Percentiles rank a stretch among this genome's conserved stretches.
phyloP scores from a whole-genome alignment of 2,113 vertebrate species.

The Otolemur garnettii region DNA sequence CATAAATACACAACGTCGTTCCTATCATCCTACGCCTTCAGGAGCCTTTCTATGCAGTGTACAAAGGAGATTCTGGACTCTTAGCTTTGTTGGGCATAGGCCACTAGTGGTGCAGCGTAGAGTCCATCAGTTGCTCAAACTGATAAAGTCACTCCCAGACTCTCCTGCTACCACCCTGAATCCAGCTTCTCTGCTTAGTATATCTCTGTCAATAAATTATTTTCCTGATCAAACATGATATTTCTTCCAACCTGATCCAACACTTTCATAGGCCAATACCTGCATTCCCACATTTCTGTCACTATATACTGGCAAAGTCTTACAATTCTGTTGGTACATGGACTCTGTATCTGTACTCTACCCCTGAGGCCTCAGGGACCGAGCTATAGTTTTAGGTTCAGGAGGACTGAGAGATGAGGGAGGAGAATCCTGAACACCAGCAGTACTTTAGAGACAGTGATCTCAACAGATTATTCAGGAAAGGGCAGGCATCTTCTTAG shows the following conservation, averaged over 20 bases:
- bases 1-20: neutral
- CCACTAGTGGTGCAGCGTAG: neutral
- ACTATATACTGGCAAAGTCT: neutral
- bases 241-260: neutral
- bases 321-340: neutral
- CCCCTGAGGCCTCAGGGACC: neutral
- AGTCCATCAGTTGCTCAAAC: neutral
- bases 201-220: neutral
- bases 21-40: neutral
- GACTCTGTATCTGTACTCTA: neutral
- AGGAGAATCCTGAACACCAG: neutral
- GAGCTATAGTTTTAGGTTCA: neutral
- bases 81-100: neutral
- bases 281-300: neutral
- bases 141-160: neutral
- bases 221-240: neutral
- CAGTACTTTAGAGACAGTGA: neutral
- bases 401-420: neutral
- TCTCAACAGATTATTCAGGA: neutral
- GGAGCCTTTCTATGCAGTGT: neutral
- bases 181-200: neutral
- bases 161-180: neutral
- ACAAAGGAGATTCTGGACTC: neutral
- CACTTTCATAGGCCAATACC: neutral
- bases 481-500: neutral